Evolutionary conservation across 1,140 invertebrate species (phyloP).

Genomic region (Drosophila baimaii): DNA sequence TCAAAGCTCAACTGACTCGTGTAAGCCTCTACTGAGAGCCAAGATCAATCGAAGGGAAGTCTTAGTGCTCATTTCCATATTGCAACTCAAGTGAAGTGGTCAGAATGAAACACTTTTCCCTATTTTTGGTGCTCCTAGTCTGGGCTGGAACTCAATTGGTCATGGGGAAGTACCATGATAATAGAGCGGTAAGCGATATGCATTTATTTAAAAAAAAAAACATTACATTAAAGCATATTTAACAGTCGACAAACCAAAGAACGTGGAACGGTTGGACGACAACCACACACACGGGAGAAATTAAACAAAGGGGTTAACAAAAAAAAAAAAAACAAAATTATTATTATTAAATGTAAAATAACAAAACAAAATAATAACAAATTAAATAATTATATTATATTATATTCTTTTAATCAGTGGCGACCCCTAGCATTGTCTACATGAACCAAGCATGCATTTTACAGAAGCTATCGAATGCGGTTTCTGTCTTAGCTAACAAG

Average conservation of each 20-base stretch:
- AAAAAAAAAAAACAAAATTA: not conserved
- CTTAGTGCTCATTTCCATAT: not conserved
- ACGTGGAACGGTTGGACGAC: too few relatives aligned
- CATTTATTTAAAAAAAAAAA: not conserved
- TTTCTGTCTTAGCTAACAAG: not conserved
- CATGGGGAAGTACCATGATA: not conserved
- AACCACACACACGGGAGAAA: too few relatives aligned
- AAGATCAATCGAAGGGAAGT: not conserved
- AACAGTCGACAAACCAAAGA: rapidly evolving
- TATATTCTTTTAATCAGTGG: not conserved
- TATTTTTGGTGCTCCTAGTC: not conserved
- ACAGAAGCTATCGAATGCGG: not conserved
- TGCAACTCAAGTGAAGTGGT: not conserved
- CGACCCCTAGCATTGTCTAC: not conserved
- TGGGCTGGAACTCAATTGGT: not conserved
- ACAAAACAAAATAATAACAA: not conserved
- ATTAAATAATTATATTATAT: not conserved
- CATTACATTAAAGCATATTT: not conserved
- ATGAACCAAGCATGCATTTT: not conserved
- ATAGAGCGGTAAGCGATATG: not conserved
- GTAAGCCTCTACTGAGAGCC: not conserved
- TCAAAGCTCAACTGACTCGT: not conserved
- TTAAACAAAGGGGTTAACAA: not conserved
- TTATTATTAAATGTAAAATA: not conserved
- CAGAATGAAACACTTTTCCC: not conserved